Base-by-base conservation (phyloP, 2,797 vertebrate genomes). In the Leuciscus waleckii region DNA sequence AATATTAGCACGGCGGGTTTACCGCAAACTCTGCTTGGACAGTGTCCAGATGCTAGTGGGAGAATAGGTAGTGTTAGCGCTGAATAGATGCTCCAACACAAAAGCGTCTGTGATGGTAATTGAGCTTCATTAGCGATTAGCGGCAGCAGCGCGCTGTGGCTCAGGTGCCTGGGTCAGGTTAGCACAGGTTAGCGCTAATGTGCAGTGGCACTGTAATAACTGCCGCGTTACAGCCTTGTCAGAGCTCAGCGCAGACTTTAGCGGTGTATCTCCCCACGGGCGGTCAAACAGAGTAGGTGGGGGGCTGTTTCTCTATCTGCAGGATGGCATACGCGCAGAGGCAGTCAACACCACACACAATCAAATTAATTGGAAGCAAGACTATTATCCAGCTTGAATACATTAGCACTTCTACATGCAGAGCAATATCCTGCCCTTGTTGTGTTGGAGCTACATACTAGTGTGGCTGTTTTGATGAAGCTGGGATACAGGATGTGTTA, bases 301-400 rank as follows among this genome's bases (percentile, higher is more conserved):
- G 49, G 82, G 89, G 93, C 88, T 92, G 65, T 67, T 73, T 37
- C 32, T 29, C 51, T 23, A 79, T 92, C 90, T 56, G 74, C 69
- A 14, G 75, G 67, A 90, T 89, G 86, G 92, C 91, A 93, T 92
- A 93, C 91, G 88, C 10, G 93, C 91, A 93, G 90, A 92, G 91
- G 89, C 90, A 92, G 93, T 85, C 88, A 65, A 67, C 56, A 92
- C 91, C 93, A 91, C 93, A 95, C 94, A 95, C 94, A 95, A 95
- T 95, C 94, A 95, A 94, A 95, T 95, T 94, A 95, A 97, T 95
- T 96, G 94, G 93, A 95, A 94, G 94, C 92, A 92, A 94, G 92
- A 94, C 94, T 94, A 94, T 96, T 96, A 96, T 95, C 93, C 91
- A 89, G 93, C 94, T 92, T 93, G 94, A 96, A 96, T 93, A 94